Evolutionary conservation across 2,797 vertebrate genomes (phyloP), one percentile per base, ranked within the genome.

Genomic region (Hydrocynus forskahlii): DNA sequence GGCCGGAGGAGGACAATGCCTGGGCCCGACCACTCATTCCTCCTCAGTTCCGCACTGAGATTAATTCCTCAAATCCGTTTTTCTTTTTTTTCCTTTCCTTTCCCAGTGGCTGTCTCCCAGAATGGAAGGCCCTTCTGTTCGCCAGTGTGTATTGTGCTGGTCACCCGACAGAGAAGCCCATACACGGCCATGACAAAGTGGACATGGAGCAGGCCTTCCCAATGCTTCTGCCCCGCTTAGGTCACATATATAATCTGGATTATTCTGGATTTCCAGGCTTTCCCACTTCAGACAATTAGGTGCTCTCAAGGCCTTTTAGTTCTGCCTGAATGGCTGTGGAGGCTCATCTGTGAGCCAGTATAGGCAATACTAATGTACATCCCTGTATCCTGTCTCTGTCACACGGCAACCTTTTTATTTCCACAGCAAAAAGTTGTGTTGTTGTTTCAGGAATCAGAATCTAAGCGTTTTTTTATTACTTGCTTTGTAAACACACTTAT

Each of bases 51-150:
- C 91, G 92, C 91, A 87, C 93, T 92, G 91, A 94, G 93, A 95
- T 94, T 94, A 95, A 95, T 94, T 93, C 94, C 93, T 93, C 91
- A 95, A 94, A 93, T 92, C 92, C 91, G 91, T 93, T 79, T 72
- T 79, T 75, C 67, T 52, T 52, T 52, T 48, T 69, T 52, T 50
- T 50, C 21, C 21, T 38, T 66, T 84, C 94, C 66, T 43, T 68
- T 93, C 92, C 91, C 91, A 88, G 93, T 94, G 92, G 91, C 92
- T 92, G 91, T 92, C 92, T 89, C 89, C 90, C 92, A 94, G 93
- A 93, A 94, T 92, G 90, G 92, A 93, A 92, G 94, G 91, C 90
- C 91, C 92, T 94, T 91, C 91, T 93, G 91, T 94, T 94, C 92
- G 93, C 93, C 92, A 90, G 90, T 88, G 90, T 90, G 92, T 89